phyloP scores from a whole-genome alignment of 2,113 vertebrate species.

The Hemibagrus wyckioides region DNA sequence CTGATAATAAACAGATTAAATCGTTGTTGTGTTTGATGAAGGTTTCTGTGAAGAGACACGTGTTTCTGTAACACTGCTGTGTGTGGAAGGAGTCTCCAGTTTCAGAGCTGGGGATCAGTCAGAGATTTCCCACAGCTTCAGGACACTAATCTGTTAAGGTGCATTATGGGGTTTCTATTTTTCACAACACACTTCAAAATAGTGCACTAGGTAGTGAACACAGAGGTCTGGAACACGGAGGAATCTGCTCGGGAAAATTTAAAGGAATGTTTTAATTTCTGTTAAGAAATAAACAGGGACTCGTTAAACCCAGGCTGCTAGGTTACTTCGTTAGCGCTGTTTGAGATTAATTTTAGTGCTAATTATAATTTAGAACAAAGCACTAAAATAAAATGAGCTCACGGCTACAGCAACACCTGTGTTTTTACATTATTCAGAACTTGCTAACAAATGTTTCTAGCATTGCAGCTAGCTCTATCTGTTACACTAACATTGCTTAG shows the following conservation, averaged over 20 bases:
- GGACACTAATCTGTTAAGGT: not conserved
- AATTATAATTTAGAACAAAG: not conserved
- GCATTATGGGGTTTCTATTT: constrained; percentile 1
- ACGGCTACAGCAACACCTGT: not conserved
- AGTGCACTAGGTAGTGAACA: not conserved
- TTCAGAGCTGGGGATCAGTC: not conserved
- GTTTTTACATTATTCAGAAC: not conserved
- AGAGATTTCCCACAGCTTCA: not conserved
- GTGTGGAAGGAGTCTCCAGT: not conserved
- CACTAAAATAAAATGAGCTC: not conserved
- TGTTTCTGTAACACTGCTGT: not conserved
- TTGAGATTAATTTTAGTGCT: not conserved
- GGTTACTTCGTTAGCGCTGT: not conserved
- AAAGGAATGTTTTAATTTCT: not conserved
- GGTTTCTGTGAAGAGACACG: not conserved
- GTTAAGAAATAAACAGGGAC: not conserved
- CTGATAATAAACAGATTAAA: not conserved
- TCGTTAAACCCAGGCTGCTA: not conserved
- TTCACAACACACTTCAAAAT: not conserved
- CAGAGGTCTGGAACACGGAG: not conserved
- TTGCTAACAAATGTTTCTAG: not conserved
- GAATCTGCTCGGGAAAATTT: not conserved
- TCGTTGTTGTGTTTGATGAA: not conserved
- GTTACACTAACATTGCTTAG: not conserved
- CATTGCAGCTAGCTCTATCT: not conserved